Percentiles rank a stretch among this genome's conserved stretches.
These are phyloP conservation scores for Erythrocercus mccallii DNA, from an alignment of 2,113 vertebrate genomes.

Conservation along the genomic window DNA sequence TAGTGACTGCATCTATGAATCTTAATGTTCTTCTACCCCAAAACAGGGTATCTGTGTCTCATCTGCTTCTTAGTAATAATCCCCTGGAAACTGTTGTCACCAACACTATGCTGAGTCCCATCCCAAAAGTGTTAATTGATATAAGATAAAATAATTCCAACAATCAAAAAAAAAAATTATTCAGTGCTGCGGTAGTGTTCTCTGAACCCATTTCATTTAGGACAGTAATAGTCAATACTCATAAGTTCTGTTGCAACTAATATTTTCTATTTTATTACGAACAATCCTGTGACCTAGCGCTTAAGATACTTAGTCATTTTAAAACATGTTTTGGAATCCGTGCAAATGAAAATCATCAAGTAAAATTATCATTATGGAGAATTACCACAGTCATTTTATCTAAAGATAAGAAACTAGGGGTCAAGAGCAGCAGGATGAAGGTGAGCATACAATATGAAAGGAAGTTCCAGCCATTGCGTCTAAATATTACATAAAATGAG, in stretches of 20 bases:
- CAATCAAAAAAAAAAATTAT: background rate
- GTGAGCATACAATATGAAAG: rapidly evolving
- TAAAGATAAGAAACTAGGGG: background rate
- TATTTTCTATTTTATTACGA: background rate
- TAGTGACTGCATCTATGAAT: background rate
- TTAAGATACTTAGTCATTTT: background rate
- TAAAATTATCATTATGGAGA: background rate
- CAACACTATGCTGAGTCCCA: rapidly evolving
- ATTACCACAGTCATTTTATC: background rate
- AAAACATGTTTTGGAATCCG: background rate
- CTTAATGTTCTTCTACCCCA: background rate
- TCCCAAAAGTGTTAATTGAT: background rate
- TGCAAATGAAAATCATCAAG: background rate
- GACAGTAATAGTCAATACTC: background rate
- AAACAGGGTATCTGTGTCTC: background rate
- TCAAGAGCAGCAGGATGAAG: background rate
- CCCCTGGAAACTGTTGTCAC: background rate
- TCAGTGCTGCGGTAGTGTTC: background rate
- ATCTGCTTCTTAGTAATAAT: background rate
- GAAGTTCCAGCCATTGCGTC: background rate
- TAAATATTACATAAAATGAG: background rate
- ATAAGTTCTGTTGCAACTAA: background rate
- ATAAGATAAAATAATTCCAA: background rate
- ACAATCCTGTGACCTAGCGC: background rate
- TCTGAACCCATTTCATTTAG: background rate